phyloP scores from a whole-genome alignment of 2,797 vertebrate species.

The Numenius phaeopus region DNA sequence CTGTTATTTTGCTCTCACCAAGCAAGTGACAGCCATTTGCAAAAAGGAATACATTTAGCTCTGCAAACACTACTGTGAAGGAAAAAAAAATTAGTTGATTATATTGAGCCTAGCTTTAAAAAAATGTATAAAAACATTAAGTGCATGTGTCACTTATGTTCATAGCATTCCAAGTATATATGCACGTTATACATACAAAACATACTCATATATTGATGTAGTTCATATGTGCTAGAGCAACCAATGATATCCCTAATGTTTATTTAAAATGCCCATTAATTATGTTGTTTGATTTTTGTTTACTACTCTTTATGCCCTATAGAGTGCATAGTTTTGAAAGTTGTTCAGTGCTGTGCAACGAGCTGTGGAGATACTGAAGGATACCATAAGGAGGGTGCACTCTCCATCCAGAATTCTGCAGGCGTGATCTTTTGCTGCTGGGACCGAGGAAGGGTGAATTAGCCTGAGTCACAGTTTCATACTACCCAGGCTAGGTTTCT shows the following conservation, averaged over 20 bases:
- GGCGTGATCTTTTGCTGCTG: neutral
- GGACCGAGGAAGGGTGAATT: neutral
- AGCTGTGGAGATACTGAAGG: neutral
- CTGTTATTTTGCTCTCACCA: neutral
- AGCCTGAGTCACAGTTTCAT: neutral
- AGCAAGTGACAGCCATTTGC: neutral
- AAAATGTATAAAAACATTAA: neutral
- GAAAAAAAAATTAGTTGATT: neutral
- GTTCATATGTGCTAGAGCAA: neutral
- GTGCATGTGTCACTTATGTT: neutral
- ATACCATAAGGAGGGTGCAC: neutral
- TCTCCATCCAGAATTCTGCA: neutral
- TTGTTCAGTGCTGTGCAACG: neutral
- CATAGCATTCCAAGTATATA: neutral
- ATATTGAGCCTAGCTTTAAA: neutral
- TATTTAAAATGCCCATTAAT: neutral
- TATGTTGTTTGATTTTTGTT: neutral
- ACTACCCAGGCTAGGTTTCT: neutral
- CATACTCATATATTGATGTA: neutral
- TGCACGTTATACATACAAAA: neutral
- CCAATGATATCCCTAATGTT: neutral
- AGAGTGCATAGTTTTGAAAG: neutral
- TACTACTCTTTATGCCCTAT: neutral
- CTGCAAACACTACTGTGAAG: neutral
- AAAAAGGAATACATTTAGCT: neutral